Base-by-base conservation (phyloP, 2,797 vertebrate species). In the Pachyuromys duprasi region DNA sequence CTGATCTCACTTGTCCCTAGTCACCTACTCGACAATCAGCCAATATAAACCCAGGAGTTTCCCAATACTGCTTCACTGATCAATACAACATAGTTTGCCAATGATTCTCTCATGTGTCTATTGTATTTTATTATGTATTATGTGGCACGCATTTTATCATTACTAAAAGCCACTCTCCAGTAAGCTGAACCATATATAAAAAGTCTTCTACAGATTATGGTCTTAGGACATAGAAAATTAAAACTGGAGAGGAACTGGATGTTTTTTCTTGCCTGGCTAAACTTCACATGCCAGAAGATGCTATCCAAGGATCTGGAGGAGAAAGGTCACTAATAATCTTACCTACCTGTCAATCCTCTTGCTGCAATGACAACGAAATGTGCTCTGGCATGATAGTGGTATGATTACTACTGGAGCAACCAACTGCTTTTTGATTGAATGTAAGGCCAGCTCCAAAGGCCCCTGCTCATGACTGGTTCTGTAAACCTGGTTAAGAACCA, bases 101-200 rank as follows among this genome's bases (percentile, higher is more conserved):
- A 75, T 45, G 36, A 87, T 60, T 60, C 0, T 45, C 63, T 70
- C 33, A 18, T 67, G 45, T 53, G n/a, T 63, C 79, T 70, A 75
- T 2, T 74, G 2, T 8, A 82, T 65, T 76, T 63, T 76, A 93
- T 76, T 90, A 72, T 62, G 3, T 82, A 79, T 79, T 79, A 62
- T 20, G 0, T 60, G 72, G 39, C 36, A 62, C 15, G 22, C 33
- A 83, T 63, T 79, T 87, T 92, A 60, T 69, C 57, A 53, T 65
- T 65, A 87, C 78, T 84, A 82, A 91, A 93, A 87, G 31, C 15
- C 90, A 89, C 39, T 81, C 62, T 75, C 13, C 39, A 86, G n/a
- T 53, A 91, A 80, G 11, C 22, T 13, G 24, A 78, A 53, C 4
- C 0, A 79, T 18, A n/a, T 89, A 92, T 8, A 39, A 80, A 74